Percentiles rank a stretch among this genome's conserved stretches.
Conservation (phyloP, 2,888 invertebrate genomes). For the Amblyjoppa proteus region DNA sequence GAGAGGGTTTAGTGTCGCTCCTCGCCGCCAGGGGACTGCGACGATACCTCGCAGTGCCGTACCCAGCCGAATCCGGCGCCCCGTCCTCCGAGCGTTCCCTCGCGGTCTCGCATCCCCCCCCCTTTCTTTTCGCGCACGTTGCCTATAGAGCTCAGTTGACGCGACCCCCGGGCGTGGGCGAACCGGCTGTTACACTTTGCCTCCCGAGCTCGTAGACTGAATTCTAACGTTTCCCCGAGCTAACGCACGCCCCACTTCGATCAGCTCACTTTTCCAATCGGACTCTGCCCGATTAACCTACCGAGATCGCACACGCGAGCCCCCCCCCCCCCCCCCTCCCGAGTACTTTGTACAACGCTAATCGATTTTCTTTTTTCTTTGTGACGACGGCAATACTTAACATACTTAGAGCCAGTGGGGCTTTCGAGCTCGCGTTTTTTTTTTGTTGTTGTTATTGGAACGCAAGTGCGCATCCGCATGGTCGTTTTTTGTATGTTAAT, state of each 20-base stretch:
- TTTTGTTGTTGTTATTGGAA: too few relatives aligned
- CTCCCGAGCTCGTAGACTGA: neutral
- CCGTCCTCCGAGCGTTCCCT: slow-evolving; percentile 10
- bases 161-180: slow-evolving; percentile 64
- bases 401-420: too few relatives aligned
- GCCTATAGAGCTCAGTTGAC: slow-evolving; percentile 28
- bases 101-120: slow-evolving; percentile 24
- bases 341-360: too few relatives aligned
- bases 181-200: slow-evolving; percentile 44
- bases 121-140: slow-evolving; percentile 8
- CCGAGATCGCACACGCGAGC: too few relatives aligned
- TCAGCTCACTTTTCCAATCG: neutral
- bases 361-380: too few relatives aligned
- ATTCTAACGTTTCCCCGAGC: neutral
- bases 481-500: too few relatives aligned
- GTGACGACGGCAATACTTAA: too few relatives aligned
- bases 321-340: too few relatives aligned
- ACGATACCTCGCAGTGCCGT: slow-evolving; percentile 46
- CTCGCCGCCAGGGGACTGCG: slow-evolving; percentile 45
- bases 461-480: too few relatives aligned
- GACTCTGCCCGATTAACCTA: too few relatives aligned
- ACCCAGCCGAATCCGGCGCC: slow-evolving; percentile 44
- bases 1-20: slow-evolving; percentile 36
- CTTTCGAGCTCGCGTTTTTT: too few relatives aligned
- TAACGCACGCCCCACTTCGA: neutral